These are phyloP conservation scores for Paragorgia papillata DNA, from an alignment of 92 coral and sea anemone genomes.

Conservation along the genomic window DNA sequence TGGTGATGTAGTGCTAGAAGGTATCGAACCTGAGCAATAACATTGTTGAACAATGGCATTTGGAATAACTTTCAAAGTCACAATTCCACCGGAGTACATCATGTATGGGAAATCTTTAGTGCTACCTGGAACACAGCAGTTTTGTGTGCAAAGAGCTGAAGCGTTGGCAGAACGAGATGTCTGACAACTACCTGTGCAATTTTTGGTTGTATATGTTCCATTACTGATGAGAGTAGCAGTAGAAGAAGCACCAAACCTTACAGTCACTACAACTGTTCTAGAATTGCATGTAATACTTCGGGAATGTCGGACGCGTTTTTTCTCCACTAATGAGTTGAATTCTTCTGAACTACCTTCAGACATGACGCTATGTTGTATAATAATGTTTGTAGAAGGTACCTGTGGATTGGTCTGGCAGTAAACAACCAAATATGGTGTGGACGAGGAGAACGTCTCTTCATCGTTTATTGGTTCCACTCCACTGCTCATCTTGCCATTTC, in stretches of 20 bases:
- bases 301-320: background rate
- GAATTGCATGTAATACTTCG: background rate
- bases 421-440: background rate
- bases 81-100: background rate
- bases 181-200: background rate
- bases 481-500: background rate
- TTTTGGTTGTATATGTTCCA: background rate
- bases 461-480: background rate
- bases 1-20: too few relatives aligned
- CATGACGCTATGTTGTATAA: background rate
- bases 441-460: background rate
- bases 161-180: background rate
- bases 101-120: background rate
- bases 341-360: background rate
- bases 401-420: background rate
- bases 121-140: background rate
- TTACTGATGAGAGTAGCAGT: too few relatives aligned
- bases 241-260: background rate
- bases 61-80: background rate
- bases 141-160: background rate
- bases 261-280: background rate
- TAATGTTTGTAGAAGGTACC: background rate
- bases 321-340: background rate
- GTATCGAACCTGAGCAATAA: background rate
- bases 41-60: background rate